Evolutionary conservation across 2,113 vertebrate species (phyloP), one percentile per base, ranked within the genome.

Genomic region (Scomber colias): DNA sequence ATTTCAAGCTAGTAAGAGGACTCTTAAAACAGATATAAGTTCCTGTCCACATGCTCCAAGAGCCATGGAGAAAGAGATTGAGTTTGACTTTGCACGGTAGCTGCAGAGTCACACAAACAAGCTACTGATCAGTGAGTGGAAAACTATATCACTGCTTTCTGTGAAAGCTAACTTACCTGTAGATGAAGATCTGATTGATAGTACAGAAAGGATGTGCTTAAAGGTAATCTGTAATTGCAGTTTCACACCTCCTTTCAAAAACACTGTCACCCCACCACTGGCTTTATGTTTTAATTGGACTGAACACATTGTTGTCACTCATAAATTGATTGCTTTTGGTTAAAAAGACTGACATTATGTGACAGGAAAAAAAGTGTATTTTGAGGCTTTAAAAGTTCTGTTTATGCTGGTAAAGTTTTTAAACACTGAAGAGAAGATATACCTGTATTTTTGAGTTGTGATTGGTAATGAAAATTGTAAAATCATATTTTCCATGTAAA

Each of bases 161-260:
- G 90, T 94, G 92, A 94, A 93, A 94, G 93, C 93, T 90, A 17
- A 75, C 63, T 55, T 89, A 83, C 67, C 74, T 85, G 85, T 88
- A 84, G 79, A 85, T 83, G 64, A 83, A 89, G 88, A 74, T 85
- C 84, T 46, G 70, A 79, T 30, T 57, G 64, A 82, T 64, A 75
- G 69, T 86, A 81, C 13, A 35, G 63, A 88, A 84, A 53, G 75
- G 70, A 77, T 71, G 74, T 77, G 75, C 61, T 59, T 75, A 71
- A 85, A 70, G 16, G 81, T 86, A 74, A 53, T 69, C 59, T 71
- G 89, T 90, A 84, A 79, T 71, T 88, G 63, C 82, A 84, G 78
- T 65, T 62, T 30, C 60, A 79, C 72, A 71, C 69, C 67, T 82
- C 81, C 71, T 79, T 75, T 87, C 62, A 70, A 66, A 40, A 88